A percentile compares a stretch with the other conserved stretches of the same genome.
These are phyloP conservation scores for Cololabis saira DNA, from an alignment of 2,113 vertebrate species.

Conservation along the genomic window DNA sequence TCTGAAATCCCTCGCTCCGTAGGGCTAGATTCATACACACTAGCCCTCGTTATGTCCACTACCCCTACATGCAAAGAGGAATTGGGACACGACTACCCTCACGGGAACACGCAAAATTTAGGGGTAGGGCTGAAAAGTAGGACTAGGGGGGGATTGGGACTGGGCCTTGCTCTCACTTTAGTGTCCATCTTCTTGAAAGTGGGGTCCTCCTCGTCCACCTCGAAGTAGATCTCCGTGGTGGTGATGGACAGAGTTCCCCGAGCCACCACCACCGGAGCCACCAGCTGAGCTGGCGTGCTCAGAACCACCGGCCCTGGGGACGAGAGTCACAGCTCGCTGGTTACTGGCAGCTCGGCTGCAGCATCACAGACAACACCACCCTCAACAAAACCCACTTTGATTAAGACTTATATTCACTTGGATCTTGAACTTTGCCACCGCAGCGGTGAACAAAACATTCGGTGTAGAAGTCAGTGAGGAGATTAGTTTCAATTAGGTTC, in stretches of 20 bases:
- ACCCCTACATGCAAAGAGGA: too few species aligned
- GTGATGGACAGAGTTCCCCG: constrained; percentile 98
- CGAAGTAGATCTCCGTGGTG: constrained; percentile 99
- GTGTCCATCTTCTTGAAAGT: constrained; percentile 93
- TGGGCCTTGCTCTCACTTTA: constrained; percentile 87
- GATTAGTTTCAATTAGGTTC: background rate
- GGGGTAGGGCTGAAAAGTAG: too few species aligned
- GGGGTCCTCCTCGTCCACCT: constrained; percentile 95
- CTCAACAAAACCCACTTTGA: constrained; percentile 16
- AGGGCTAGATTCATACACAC: too few species aligned
- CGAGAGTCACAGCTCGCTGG: background rate
- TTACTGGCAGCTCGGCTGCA: too few species aligned
- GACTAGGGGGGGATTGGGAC: too few species aligned
- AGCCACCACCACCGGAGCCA: constrained; percentile 94
- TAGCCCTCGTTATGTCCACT: too few species aligned
- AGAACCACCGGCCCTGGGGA: constrained; percentile 93
- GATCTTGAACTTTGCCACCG: background rate
- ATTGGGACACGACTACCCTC: too few species aligned
- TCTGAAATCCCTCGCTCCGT: too few species aligned
- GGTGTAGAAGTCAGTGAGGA: background rate
- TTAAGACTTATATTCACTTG: background rate
- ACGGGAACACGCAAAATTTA: too few species aligned
- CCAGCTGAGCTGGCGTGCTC: constrained; percentile 97
- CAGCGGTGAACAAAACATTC: background rate
- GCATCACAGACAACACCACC: too few species aligned